A percentile compares a stretch with the other conserved stretches of the same genome.
Evolutionary conservation across 2,797 vertebrate species (phyloP).

Genomic region (Coluber constrictor): DNA sequence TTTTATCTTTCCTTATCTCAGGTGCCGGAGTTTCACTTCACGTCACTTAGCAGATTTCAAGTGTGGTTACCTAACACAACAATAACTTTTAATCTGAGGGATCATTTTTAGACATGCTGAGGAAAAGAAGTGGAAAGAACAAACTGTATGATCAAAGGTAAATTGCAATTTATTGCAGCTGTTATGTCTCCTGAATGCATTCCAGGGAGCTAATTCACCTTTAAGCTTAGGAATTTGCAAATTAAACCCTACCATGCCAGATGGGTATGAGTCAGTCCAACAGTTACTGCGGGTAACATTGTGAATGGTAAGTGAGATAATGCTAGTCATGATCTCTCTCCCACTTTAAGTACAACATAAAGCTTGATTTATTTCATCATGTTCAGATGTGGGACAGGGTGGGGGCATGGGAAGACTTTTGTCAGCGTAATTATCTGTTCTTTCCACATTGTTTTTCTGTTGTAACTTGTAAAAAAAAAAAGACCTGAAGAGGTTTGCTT

Average conservation of each 20-base stretch:
- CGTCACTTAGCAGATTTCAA: neutral
- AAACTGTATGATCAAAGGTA: neutral
- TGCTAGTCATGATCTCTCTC: slow-evolving; percentile 58
- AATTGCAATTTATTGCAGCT: neutral
- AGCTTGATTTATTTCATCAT: slow-evolving; percentile 61
- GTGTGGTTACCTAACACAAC: neutral
- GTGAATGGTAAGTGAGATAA: slow-evolving; percentile 56
- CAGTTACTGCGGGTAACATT: slow-evolving; percentile 52
- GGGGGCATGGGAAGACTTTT: slow-evolving; percentile 57
- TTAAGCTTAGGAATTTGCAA: neutral
- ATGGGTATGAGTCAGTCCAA: slow-evolving; percentile 39
- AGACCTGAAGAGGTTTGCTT: slow-evolving; percentile 56
- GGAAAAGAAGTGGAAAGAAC: neutral
- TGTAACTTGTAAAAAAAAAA: slow-evolving; percentile 47
- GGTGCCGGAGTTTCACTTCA: neutral
- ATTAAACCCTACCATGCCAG: slow-evolving; percentile 28
- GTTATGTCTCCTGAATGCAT: slow-evolving; percentile 1
- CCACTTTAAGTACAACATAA: slow-evolving; percentile 39
- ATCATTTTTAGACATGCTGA: neutral
- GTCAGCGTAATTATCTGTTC: slow-evolving; percentile 59
- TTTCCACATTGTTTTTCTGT: slow-evolving; percentile 53
- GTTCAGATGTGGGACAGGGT: slow-evolving; percentile 62
- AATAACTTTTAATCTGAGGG: neutral
- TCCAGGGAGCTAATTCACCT: slow-evolving; percentile 21
- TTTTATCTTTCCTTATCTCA: neutral